These are phyloP conservation scores for Sternarchorhynchus goeldii DNA, from an alignment of 2,797 vertebrate genomes.

Conservation along the genomic window DNA sequence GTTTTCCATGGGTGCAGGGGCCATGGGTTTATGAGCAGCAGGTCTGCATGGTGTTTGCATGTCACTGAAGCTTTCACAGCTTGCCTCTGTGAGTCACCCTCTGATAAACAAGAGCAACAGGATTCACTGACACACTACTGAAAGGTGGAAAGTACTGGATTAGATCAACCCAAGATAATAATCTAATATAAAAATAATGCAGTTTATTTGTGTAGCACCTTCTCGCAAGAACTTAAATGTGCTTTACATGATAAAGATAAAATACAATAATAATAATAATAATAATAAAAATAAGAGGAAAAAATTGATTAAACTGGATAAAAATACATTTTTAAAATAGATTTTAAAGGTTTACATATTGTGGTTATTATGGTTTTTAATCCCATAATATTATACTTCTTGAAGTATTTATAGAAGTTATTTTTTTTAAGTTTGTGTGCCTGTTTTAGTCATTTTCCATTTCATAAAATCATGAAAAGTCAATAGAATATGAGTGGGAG, in stretches of 20 bases:
- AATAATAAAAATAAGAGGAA: too few relatives aligned
- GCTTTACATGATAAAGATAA: too few relatives aligned
- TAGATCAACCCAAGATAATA: background rate
- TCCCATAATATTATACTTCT: background rate
- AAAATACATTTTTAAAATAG: too few relatives aligned
- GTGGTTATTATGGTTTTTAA: background rate
- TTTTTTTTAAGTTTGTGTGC: background rate
- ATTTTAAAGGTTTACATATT: background rate
- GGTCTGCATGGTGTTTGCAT: background rate
- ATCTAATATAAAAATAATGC: too few relatives aligned
- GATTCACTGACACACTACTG: background rate
- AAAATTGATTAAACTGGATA: too few relatives aligned
- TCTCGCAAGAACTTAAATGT: too few relatives aligned
- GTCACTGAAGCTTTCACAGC: conserved; percentile 10
- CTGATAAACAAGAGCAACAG: conserved; percentile 2
- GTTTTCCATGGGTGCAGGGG: conserved; percentile 15
- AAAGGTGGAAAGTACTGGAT: conserved; percentile 16
- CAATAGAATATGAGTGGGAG: conserved; percentile 1
- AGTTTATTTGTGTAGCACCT: too few relatives aligned
- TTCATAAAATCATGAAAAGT: background rate
- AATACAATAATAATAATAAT: too few relatives aligned
- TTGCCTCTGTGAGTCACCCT: conserved; percentile 21
- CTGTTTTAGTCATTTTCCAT: background rate
- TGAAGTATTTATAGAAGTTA: background rate
- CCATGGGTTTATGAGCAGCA: background rate